Evolutionary conservation across 1,140 invertebrate genomes (phyloP), one percentile per base, ranked within the genome.

Genomic region (Ridgeia piscesae): DNA sequence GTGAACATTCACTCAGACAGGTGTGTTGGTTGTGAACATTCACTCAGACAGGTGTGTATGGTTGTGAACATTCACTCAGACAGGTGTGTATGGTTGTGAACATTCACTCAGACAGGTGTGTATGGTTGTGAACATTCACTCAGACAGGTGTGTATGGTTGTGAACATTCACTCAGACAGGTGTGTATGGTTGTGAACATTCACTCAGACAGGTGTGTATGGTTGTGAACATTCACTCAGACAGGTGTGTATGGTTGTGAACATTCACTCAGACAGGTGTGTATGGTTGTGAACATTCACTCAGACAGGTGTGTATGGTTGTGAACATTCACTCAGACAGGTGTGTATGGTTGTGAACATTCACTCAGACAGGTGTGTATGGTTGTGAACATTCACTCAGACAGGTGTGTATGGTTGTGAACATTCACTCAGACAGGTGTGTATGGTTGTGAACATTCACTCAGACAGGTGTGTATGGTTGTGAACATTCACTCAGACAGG

Each of bases 21-120:
- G 17, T 77, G 27, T 31, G 11, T 42, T 42, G 42, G 42, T 42
- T 42, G 42, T 42, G 42, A 42, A 42, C 42, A 42, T 42, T 42
- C 95, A 31, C 96, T 96, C 92, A 95, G 96, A 94, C 94, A 95
- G 92, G 95, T 96, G 93, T 90, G 89, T 90, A 90, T 90, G 89
- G 11, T 35, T 34, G 35, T 91, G n/a, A 90, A 92, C 21, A 93
- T 77, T 21, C 58, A 77, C 6, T 1, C 58, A 77, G 8, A 21
- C 1, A 77, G 8, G 58, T 77, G 27, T 77, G 6, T n/a, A n/a
- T n/a, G n/a, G 11, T 77, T 77, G 58, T 77, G 17, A 77, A 77
- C 27, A 31, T 77, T 21, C 27, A 8, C 27, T 77, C 58, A 77
- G 58, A 77, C 58, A 77, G 27, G 58, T 77, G 27, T 77, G 17